A percentile compares a stretch with the other conserved stretches of the same genome.
These are phyloP conservation scores for Pedionomus torquatus DNA, from an alignment of 2,113 vertebrate genomes.

Conservation along the genomic window DNA sequence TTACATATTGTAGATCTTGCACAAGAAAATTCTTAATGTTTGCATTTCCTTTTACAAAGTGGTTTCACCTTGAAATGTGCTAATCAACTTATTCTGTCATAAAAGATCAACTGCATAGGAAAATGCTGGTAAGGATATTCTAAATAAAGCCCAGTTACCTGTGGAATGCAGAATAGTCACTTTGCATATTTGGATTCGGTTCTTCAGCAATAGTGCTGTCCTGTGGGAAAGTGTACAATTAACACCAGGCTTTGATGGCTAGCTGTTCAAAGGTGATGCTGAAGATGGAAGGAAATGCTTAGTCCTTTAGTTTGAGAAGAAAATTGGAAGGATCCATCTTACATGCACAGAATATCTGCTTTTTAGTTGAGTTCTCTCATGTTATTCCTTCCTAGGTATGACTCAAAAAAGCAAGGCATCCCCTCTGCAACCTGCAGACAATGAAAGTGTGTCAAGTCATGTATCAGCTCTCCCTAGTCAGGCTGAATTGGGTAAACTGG, in stretches of 20 bases:
- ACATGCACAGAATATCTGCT: neutral
- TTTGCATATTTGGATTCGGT: neutral
- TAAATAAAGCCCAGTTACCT: neutral
- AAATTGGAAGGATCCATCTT: neutral
- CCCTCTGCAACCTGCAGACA: neutral
- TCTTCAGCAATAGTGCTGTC: neutral
- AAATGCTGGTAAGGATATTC: neutral
- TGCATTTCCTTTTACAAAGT: neutral
- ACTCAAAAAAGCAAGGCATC: neutral
- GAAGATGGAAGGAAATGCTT: neutral
- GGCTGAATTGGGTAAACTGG: neutral
- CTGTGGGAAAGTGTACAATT: neutral
- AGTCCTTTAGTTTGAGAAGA: neutral
- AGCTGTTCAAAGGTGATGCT: neutral
- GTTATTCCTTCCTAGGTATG: neutral
- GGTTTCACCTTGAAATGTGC: neutral
- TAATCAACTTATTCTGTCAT: neutral
- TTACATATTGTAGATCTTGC: neutral
- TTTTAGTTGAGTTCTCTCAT: neutral
- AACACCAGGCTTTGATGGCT: neutral
- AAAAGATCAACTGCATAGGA: neutral
- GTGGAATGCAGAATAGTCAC: neutral
- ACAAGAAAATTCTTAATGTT: neutral
- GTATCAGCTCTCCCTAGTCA: rapidly evolving
- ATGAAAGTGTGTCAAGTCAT: neutral